Percentiles rank a stretch among this genome's conserved stretches.
Evolutionary conservation across 1,140 invertebrate genomes (phyloP).

Genomic region (Spodoptera frugiperda): DNA sequence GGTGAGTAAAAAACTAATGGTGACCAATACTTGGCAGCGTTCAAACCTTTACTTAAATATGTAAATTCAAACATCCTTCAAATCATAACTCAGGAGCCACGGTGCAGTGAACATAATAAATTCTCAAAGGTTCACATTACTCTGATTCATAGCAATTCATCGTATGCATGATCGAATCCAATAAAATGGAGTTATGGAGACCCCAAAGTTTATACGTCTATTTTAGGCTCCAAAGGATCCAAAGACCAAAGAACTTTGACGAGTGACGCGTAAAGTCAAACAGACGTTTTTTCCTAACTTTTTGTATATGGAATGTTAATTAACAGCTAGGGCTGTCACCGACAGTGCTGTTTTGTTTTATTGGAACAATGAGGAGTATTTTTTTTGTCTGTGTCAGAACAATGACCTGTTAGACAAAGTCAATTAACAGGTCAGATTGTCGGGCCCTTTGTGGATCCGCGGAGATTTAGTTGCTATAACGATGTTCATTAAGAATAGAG

Average conservation of each 20-base stretch:
- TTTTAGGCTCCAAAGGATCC: neutral
- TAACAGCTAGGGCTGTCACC: slow-evolving; percentile 3
- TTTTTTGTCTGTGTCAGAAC: slow-evolving; percentile 6
- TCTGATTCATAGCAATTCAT: slow-evolving; percentile 3
- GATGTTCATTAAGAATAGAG: no score
- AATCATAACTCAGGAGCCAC: neutral
- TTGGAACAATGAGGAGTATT: neutral
- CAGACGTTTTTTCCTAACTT: neutral
- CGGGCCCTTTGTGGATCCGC: neutral
- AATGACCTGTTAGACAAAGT: neutral
- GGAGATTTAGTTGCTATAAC: no score
- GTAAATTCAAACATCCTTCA: neutral
- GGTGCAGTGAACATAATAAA: slow-evolving; percentile 3
- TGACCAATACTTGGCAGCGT: no score
- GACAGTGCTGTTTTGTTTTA: slow-evolving; percentile 6
- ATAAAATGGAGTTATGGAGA: slow-evolving; percentile 26
- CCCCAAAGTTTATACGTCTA: slow-evolving; percentile 9
- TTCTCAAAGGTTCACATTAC: neutral
- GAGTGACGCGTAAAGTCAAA: slow-evolving; percentile 22
- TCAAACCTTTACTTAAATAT: neutral
- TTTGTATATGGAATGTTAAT: slow-evolving; percentile 4
- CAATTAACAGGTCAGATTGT: neutral
- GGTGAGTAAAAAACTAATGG: no score
- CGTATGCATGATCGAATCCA: slow-evolving; percentile 18
- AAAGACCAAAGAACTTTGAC: slow-evolving; percentile 15